Base-by-base conservation (phyloP, 92 coral and sea anemone species). In the Siderastrea radians region DNA sequence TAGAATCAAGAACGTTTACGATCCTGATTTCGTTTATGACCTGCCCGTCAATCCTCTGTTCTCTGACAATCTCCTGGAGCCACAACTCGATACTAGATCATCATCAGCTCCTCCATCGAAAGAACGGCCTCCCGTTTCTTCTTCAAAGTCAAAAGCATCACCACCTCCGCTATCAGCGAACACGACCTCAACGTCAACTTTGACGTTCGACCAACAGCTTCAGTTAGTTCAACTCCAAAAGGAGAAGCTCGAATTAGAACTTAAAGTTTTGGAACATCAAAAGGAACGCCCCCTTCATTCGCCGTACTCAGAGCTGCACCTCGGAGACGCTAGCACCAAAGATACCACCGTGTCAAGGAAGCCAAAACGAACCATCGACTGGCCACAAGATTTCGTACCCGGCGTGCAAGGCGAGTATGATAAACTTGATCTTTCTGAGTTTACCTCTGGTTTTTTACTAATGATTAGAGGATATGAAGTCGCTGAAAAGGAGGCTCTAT, bases 1-100 rank as follows among this genome's bases (percentile, higher is more conserved):
- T 14, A 5, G 55, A 8, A 49, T 7, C 59, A 72, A 72, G 52
- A 58, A 43, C 7, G 77, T 48, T 49, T 72, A 49, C 44, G 59
- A 72, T 49, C 59, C 44, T 13, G 77, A 72, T 72, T 72, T 72
- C 26, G 17, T 72, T 48, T 72, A 49, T 38, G 77, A 72, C 15
- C 44, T 72, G 16, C 77, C 77, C 59, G n/a, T 48, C 17, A 11
- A 72, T 9, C 13, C 77, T 49, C 52, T 72, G 57, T 72, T 72
- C 11, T 68, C 73, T 50, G 73, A 68, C 73, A 68, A 68, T 6
- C 44, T 68, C 44, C 14, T 38, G 73, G 44, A 45, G n/a, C 7
- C 73, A 68, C 6, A 44, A 38, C 73, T 26, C 38, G 38, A 26
- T 26, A 26, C 38, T 26, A 26, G 38, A 26, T 26, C 38, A 26